These are phyloP conservation scores for Seriola aureovittata DNA, from an alignment of 2,113 vertebrate species.

Conservation along the genomic window DNA sequence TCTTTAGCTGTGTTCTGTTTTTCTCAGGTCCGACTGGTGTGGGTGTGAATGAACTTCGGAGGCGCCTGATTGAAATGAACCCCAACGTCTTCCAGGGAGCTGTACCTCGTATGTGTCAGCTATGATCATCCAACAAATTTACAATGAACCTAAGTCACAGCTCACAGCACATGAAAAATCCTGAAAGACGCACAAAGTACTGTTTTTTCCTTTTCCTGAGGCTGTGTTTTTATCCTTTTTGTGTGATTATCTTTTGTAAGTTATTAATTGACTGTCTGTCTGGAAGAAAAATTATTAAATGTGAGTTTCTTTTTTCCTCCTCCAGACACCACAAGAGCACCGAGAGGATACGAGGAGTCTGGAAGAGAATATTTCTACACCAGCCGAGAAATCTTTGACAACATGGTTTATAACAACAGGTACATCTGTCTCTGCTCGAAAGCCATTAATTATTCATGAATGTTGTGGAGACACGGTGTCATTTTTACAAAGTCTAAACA, in stretches of 20 bases:
- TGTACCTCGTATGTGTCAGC: conserved; percentile 88
- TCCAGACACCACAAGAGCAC: conserved; percentile 93
- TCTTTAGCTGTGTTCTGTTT: background rate
- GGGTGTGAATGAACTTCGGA: conserved; percentile 94
- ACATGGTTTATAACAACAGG: conserved; percentile 92
- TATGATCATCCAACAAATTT: background rate
- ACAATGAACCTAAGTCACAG: background rate
- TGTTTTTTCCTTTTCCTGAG: no score
- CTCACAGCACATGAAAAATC: background rate
- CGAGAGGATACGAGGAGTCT: conserved; percentile 91
- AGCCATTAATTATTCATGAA: background rate
- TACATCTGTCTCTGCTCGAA: conserved; percentile 53
- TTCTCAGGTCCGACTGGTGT: conserved; percentile 92
- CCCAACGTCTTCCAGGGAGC: conserved; percentile 89
- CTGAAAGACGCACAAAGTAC: no score
- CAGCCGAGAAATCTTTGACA: conserved; percentile 92
- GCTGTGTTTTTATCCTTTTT: background rate
- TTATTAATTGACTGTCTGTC: background rate
- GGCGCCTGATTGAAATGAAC: conserved; percentile 89
- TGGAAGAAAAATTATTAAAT: no score
- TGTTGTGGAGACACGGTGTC: no score
- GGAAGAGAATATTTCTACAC: conserved; percentile 96
- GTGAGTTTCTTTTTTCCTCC: background rate
- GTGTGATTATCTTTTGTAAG: background rate
- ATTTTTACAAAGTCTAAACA: background rate